Evolutionary conservation across 1,140 invertebrate species (phyloP), one percentile per base, ranked within the genome.

Genomic region (Oncopeltus fasciatus): DNA sequence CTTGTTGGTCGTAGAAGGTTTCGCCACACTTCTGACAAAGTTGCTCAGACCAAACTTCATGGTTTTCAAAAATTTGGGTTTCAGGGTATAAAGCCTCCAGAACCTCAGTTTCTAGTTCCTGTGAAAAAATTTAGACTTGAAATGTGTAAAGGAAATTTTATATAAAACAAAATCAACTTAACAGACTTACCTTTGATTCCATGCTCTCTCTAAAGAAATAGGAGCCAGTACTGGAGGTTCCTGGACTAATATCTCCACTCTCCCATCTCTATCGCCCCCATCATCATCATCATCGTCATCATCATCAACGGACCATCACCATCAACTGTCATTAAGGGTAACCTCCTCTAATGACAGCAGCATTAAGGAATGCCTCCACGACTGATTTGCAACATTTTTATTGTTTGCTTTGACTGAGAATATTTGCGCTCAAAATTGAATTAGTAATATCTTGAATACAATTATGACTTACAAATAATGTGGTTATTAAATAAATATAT

Each of bases 11-110:
- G n/a, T 24, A 44, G 31, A 60, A 60, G 11, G 59, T 47, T 29
- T 60, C 59, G 11, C 59, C 59, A 38, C 59, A 60, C 14, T 29
- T 44, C 14, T 60, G 43, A 21, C 59, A 60, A 5, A 26, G 47
- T 20, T 49, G 43, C 20, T 47, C 44, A 18, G 21, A n/a, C 59
- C 43, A 60, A 47, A 49, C 46, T 14, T 49, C 59, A 28, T 29
- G 18, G 16, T 60, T 60, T 60, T 60, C 59, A 28, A 60, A 47
- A 16, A 60, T 60, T 20, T 60, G 59, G 4, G 59, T 60, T 28
- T 60, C 59, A 21, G 59, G 59, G 33, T 60, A 60, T 47, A 60
- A 24, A n/a, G 59, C 59, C 18, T 60, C 59, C 29, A 60, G 18
- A 18, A 60, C 46, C 14, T 60, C 46, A 20, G 21, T 47, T 57